Conservation (phyloP, 2,113 vertebrate genomes). For the Morone chrysops region DNA sequence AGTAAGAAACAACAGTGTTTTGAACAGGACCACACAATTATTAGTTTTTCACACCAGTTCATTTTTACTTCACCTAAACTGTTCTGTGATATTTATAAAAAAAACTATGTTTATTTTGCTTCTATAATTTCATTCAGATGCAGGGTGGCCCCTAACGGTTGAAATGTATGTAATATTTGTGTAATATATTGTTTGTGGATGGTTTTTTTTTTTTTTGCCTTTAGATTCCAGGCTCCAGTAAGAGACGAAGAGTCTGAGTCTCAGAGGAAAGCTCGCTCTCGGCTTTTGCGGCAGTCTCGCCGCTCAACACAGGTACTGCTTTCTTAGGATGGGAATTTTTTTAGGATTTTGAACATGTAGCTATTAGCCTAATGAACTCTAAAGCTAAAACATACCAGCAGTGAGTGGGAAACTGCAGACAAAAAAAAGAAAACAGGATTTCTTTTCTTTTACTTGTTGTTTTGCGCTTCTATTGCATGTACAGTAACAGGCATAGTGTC, state of each 20-base stretch:
- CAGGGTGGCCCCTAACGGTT: neutral
- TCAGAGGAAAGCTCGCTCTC: conserved; percentile 92
- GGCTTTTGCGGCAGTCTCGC: conserved; percentile 91
- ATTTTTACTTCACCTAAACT: neutral
- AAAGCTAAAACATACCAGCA: no score
- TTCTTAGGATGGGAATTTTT: no score
- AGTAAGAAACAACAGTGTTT: conserved; percentile 65
- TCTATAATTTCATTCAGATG: neutral
- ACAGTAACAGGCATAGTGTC: no score
- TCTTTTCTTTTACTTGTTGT: no score
- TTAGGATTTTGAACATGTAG: neutral
- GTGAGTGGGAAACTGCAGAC: no score
- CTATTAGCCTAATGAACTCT: no score
- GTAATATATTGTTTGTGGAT: neutral
- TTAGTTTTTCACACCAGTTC: neutral
- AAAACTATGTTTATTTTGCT: neutral
- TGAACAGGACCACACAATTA: neutral
- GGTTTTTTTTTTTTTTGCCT: neutral
- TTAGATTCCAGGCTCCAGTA: conserved; percentile 90
- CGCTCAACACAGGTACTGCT: conserved; percentile 90
- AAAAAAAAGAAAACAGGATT: no score
- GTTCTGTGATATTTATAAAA: neutral
- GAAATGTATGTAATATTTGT: neutral
- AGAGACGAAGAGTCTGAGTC: conserved; percentile 93
- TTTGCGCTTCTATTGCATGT: no score